These are phyloP conservation scores for Xiphydria camelus DNA, from an alignment of 2,888 invertebrate species.

Conservation along the genomic window DNA sequence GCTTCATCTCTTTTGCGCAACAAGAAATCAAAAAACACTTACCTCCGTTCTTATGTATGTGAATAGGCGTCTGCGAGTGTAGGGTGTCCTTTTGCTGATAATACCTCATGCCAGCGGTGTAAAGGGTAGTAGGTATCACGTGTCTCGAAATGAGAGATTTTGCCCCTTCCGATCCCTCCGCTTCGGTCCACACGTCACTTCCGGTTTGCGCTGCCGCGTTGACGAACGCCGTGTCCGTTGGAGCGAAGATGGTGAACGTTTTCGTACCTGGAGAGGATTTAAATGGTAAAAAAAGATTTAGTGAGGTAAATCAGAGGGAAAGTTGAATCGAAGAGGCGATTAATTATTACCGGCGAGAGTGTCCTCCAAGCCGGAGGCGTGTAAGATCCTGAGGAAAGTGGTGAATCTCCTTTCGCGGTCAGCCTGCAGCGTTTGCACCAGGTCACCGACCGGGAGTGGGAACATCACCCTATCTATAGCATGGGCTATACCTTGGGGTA, in stretches of 20 bases:
- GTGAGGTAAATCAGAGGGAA: too few relatives aligned
- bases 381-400: slow-evolving; percentile 75
- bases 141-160: slow-evolving; percentile 77
- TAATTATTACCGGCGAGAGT: slow-evolving; percentile 67
- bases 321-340: too few relatives aligned
- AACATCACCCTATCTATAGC: slow-evolving; percentile 87
- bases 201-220: slow-evolving; percentile 63
- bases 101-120: slow-evolving; percentile 85
- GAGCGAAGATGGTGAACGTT: slow-evolving; percentile 84
- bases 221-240: slow-evolving; percentile 77
- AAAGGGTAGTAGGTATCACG: slow-evolving; percentile 76
- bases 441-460: slow-evolving; percentile 84
- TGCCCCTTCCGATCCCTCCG: slow-evolving; percentile 60
- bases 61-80: slow-evolving; percentile 74
- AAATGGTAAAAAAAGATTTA: too few relatives aligned
- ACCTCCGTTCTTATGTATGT: slow-evolving; percentile 80
- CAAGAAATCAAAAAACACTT: slow-evolving; percentile 39
- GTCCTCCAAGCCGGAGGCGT: slow-evolving; percentile 76
- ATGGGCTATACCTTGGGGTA: slow-evolving; percentile 85
- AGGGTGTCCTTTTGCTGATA: slow-evolving; percentile 83
- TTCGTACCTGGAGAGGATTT: slow-evolving; percentile 66
- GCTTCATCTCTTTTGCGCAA: not conserved
- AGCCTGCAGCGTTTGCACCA: slow-evolving; percentile 82
- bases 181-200: slow-evolving; percentile 53
- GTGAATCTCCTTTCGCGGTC: slow-evolving; percentile 82